These are phyloP conservation scores for Gambusia affinis DNA, from an alignment of 2,113 vertebrate species.

Conservation along the genomic window DNA sequence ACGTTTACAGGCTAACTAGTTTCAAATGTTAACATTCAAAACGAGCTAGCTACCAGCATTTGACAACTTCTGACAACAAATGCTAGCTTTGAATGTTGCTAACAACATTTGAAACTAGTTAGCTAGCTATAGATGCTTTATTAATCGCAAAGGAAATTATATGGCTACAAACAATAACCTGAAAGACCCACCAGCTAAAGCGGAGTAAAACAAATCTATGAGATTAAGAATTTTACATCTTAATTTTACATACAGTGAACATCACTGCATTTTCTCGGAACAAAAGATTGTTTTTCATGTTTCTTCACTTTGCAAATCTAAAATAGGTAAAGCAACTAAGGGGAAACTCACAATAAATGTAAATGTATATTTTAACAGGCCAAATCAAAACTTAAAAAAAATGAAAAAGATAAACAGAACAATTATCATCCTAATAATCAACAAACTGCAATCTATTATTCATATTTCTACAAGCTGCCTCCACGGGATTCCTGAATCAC, in stretches of 20 bases:
- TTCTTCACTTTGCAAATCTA: background rate
- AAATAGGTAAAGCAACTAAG: background rate
- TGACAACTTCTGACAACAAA: too few relatives aligned
- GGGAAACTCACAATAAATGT: too few relatives aligned
- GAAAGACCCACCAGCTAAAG: too few relatives aligned
- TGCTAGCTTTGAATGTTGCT: too few relatives aligned
- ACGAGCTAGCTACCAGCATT: too few relatives aligned
- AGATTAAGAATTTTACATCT: background rate
- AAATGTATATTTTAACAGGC: background rate
- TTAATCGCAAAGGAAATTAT: too few relatives aligned
- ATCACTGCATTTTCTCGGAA: background rate
- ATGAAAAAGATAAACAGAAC: background rate
- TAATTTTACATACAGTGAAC: background rate
- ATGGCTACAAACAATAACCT: too few relatives aligned
- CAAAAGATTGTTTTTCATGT: background rate
- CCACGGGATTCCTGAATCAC: conserved; percentile 31
- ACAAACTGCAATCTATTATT: conserved; percentile 47
- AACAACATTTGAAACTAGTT: too few relatives aligned
- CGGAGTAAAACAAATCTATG: too few relatives aligned
- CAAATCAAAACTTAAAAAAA: conserved; percentile 16
- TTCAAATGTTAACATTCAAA: too few relatives aligned
- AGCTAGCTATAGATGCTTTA: too few relatives aligned
- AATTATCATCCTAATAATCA: conserved; percentile 34
- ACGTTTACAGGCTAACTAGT: too few relatives aligned
- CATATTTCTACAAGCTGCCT: conserved; percentile 40